Conservation (phyloP, 2,113 vertebrate species). For the Semnornis frantzii region DNA sequence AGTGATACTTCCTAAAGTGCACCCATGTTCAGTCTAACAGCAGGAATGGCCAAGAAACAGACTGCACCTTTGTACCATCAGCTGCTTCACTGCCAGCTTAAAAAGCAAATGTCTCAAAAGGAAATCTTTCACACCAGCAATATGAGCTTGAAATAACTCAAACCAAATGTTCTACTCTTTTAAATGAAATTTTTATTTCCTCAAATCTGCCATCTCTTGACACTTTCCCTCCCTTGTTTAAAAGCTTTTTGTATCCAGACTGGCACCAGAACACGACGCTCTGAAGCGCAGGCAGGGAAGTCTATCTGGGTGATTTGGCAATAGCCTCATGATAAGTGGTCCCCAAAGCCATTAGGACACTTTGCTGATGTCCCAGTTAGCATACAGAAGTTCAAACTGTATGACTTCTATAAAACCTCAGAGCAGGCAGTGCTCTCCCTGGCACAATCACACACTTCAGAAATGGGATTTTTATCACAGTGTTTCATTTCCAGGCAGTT, state of each 20-base stretch:
- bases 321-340: neutral
- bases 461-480: slow-evolving; percentile 63
- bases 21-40: neutral
- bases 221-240: neutral
- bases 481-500: slow-evolving; percentile 49
- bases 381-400: neutral
- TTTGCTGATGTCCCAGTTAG: neutral
- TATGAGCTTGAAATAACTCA: neutral
- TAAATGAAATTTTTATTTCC: neutral
- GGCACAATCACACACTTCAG: neutral
- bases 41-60: neutral
- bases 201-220: neutral
- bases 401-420: neutral
- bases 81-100: neutral
- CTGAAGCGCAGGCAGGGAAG: neutral
- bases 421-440: neutral
- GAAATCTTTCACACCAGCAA: neutral
- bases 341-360: neutral
- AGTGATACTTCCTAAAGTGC: neutral
- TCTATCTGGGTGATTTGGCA: slow-evolving; percentile 1
- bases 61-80: neutral
- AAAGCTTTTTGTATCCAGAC: neutral
- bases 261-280: neutral
- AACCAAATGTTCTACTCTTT: neutral
- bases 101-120: neutral